phyloP scores from a whole-genome alignment of 2,797 vertebrate genomes.

The Mareca penelope region DNA sequence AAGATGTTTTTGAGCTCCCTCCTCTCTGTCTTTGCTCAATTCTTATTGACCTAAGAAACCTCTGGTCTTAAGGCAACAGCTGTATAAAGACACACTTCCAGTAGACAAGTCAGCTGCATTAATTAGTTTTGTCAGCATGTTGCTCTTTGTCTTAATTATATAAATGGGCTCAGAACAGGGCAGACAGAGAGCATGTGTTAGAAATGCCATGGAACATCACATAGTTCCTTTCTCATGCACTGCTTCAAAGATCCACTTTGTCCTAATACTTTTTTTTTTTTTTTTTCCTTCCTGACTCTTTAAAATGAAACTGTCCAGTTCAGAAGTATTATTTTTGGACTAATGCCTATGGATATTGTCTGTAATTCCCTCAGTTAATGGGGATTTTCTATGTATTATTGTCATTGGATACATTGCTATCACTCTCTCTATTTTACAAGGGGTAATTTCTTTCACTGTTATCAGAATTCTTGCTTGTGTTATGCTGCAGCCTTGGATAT shows the following conservation, averaged over 20 bases:
- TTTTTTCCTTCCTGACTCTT: neutral
- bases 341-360: neutral
- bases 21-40: neutral
- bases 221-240: neutral
- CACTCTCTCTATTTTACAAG: neutral
- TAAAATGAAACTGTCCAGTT: neutral
- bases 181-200: neutral
- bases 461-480: neutral
- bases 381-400: neutral
- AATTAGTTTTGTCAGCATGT: neutral
- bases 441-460: neutral
- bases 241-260: neutral
- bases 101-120: neutral
- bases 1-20: neutral
- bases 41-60: neutral
- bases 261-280: neutral
- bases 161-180: neutral
- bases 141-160: neutral
- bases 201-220: neutral
- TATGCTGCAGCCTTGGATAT: neutral
- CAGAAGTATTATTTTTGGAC: constrained; percentile 19
- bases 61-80: neutral
- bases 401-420: neutral
- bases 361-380: neutral
- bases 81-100: neutral